Percentiles rank a stretch among this genome's conserved stretches.
phyloP scores from a whole-genome alignment of 2,888 invertebrate species.

The Plebejus anna region DNA sequence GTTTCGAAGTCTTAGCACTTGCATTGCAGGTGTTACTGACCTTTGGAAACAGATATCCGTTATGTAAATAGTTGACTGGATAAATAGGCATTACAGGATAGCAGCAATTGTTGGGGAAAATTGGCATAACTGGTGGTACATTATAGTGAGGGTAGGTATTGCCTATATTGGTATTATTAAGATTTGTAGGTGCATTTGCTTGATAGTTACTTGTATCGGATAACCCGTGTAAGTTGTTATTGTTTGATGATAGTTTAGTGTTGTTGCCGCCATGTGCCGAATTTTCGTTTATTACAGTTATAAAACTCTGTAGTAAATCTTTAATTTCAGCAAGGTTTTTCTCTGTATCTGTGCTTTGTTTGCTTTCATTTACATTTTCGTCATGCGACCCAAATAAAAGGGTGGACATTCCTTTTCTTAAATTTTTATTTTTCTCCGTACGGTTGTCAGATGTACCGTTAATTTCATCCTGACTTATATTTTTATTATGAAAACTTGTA shows the following conservation, averaged over 20 bases:
- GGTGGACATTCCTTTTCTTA: not conserved
- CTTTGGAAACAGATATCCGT: conserved; percentile 52
- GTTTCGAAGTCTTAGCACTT: conserved; percentile 49
- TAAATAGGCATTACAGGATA: conserved; percentile 63
- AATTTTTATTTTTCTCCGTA: not conserved
- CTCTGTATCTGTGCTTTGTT: conserved; percentile 54
- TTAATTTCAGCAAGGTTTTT: conserved; percentile 69
- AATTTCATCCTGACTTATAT: conserved; percentile 15
- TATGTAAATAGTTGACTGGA: conserved; percentile 60
- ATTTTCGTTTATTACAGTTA: conserved; percentile 67
- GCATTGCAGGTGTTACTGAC: conserved; percentile 55
- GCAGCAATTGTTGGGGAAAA: conserved; percentile 58
- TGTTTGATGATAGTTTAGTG: conserved; percentile 26
- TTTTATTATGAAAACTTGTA: not conserved
- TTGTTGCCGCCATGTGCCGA: conserved; percentile 51
- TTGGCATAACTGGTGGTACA: conserved; percentile 45
- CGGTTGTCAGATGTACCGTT: conserved; percentile 32
- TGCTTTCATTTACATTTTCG: conserved; percentile 42
- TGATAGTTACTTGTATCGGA: conserved; percentile 39
- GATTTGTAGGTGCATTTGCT: conserved; percentile 41
- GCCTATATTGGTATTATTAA: conserved; percentile 47
- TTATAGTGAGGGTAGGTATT: conserved; percentile 43
- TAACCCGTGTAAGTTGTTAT: conserved; percentile 35
- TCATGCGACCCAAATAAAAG: conserved; percentile 37
- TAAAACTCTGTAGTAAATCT: conserved; percentile 62